Base-by-base conservation (phyloP, 2,797 vertebrate species). In the Nannoperca australis region DNA sequence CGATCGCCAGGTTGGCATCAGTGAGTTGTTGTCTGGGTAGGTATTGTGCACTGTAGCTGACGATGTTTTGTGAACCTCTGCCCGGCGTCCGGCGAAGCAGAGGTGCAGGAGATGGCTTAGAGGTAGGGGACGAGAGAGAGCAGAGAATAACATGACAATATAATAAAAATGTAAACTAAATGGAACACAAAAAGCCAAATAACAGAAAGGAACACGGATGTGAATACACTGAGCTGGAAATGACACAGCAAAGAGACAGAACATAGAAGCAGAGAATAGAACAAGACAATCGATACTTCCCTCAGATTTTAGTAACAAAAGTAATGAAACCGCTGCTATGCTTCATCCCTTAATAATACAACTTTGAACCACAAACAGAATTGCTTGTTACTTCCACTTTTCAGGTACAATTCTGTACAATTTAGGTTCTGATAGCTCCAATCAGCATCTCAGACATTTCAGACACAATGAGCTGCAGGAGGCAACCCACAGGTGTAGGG, bases 21-120 rank as follows among this genome's bases (percentile, higher is more conserved):
- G 73, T n/a, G 84, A 71, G 76, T 76, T 51, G 63, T 71, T 78
- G 83, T 79, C 56, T 22, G 56, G 34, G 69, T 38, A 63, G 58
- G 54, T 79, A 64, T 20, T 84, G 79, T 56, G 32, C 70, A 42
- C 22, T 45, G 60, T 61, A 36, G 73, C 72, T 69, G 67, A 63
- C 66, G 63, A 9, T 49, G 66, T 73, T 69, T 73, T 63, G 51
- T 55, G 61, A 84, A 74, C 69, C 62, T 71, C 15, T 50, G 62
- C 69, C 62, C 17, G 24, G 53, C 49, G 64, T 81, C 72, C 66
- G 56, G 76, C 38, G 53, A 86, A 61, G 15, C 1, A 32, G 34
- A 80, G 55, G 85, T 51, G 42, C 36, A 80, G 65, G 36, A 82
- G 79, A 82, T 68, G 66, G 49, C 78, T 79, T 12, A 2, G 50